phyloP scores from a whole-genome alignment of 2,888 invertebrate genomes.

The Pegoplata infirma region DNA sequence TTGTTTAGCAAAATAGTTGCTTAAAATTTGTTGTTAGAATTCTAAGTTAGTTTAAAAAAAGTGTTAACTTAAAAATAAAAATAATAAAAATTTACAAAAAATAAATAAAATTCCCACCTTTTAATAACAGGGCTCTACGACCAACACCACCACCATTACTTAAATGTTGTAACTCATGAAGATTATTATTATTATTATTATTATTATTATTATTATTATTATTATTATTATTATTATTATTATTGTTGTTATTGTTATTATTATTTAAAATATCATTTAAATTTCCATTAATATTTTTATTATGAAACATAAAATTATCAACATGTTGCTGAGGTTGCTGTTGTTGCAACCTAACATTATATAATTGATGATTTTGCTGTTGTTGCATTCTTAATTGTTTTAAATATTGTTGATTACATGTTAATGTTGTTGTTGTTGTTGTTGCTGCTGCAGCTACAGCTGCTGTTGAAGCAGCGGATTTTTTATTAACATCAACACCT shows the following conservation, averaged over 20 bases:
- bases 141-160: conserved; percentile 57
- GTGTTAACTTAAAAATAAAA: not conserved
- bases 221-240: conserved; percentile 52
- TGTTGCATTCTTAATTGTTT: conserved; percentile 69
- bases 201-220: conserved; percentile 63
- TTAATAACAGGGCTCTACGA: conserved; percentile 43
- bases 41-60: not conserved
- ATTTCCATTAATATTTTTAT: conserved; percentile 65
- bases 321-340: conserved; percentile 61
- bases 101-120: conserved; percentile 59
- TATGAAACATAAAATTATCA: conserved; percentile 64
- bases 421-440: conserved; percentile 61
- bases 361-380: conserved; percentile 64
- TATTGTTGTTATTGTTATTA: conserved; percentile 62
- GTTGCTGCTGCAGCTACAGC: conserved; percentile 34
- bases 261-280: conserved; percentile 64
- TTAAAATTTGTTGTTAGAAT: no score
- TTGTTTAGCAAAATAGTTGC: no score
- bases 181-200: conserved; percentile 54
- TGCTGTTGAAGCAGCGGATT: conserved; percentile 26
- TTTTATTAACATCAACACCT: conserved; percentile 65
- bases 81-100: no score
- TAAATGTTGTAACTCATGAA: conserved; percentile 51
- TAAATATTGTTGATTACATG: conserved; percentile 73
- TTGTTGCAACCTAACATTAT: conserved; percentile 36